Evolutionary conservation across 2,797 vertebrate species (phyloP), one percentile per base, ranked within the genome.

Genomic region (Sylvilagus floridanus): DNA sequence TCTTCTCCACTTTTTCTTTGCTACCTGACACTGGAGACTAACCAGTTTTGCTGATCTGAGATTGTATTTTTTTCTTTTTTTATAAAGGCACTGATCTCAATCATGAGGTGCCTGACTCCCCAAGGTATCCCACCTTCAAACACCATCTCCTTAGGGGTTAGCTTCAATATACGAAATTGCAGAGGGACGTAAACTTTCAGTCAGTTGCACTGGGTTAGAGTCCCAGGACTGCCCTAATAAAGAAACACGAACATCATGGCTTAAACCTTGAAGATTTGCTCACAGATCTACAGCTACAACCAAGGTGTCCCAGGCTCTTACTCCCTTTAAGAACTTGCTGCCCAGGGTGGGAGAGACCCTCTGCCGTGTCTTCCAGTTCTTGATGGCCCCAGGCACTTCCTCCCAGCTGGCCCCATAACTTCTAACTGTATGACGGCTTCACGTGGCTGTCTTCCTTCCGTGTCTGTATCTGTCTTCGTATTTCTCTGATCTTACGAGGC

Each of bases 221-320:
- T 89, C 32, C 32, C 28, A 47, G 5, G 63, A 2, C 22, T n/a
- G 24, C 5, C 7, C 1, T 57, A 35, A 30, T 32, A 30, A 63
- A 82, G 35, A 54, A 24, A 4, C 4, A 37, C 22, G 60, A 32
- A 12, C 6, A 0, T 10, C 13, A 3, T 54, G 10, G 9, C 24
- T 89, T 71, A 21, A 50, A 50, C 7, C n/a, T 14, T 11, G 32
- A 37, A 62, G n/a, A 24, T 14, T 8, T 28, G 19, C 28, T 66
- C 28, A 30, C 13, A 54, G 5, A 47, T 89, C 68, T 69, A 37
- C 57, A 93, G 0, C 42, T 22, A 0, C 11, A 69, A 3, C 14
- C 16, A 62, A 60, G 32, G 30, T 14, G 17, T 26, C 14, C 3
- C 10, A 62, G 37, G 32, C 1, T 32, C 0, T 0, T 0, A 0